Base-by-base conservation (phyloP, 1,140 invertebrate species). In the Laodelphax striatellus region DNA sequence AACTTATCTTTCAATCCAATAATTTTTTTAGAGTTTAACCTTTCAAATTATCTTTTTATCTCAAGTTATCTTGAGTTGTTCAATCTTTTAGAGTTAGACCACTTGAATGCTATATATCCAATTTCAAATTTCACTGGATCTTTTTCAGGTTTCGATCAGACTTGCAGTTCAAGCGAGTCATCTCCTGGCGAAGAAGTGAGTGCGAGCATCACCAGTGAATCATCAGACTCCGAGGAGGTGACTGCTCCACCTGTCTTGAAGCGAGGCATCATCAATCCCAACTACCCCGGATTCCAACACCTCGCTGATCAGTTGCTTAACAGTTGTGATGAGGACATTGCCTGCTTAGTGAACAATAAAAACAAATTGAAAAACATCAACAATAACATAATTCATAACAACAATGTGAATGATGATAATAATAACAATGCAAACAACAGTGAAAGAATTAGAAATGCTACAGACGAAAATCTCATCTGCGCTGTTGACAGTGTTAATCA, bases 241-340 rank as follows among this genome's bases (percentile, higher is more conserved):
- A 75, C 71, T 52, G 34, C 34, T 13, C 57, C 70, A 1, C 70
- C 70, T 0, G 55, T 67, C 6, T 65, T 68, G 46, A 72, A 70
- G 24, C 50, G 38, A n/a, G 84, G 85, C 46, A 87, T 88, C 60
- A 82, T 86, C 63, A 88, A 88, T 72, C 86, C 85, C 9, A 89
- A 89, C 71, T 88, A 88, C 72, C 85, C 85, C 9, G 85, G 86
- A 69, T 78, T 77, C 59, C 73, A 77, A 57, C 73, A 77, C 62
- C 67, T 77, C 13, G 74, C 70, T 9, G 50, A 58, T 5, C 70
- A 73, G 2, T 69, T 70, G 1, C 66, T 73, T 16, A 63, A 71
- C 0, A 71, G 70, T 16, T 71, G 79, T 61, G 75, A 74, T 21
- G 78, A 76, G 55, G 71, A 75, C 0, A 52, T 31, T 28, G 19